Conservation (phyloP, 2,113 vertebrate species). For the Apteryx mantelli region DNA sequence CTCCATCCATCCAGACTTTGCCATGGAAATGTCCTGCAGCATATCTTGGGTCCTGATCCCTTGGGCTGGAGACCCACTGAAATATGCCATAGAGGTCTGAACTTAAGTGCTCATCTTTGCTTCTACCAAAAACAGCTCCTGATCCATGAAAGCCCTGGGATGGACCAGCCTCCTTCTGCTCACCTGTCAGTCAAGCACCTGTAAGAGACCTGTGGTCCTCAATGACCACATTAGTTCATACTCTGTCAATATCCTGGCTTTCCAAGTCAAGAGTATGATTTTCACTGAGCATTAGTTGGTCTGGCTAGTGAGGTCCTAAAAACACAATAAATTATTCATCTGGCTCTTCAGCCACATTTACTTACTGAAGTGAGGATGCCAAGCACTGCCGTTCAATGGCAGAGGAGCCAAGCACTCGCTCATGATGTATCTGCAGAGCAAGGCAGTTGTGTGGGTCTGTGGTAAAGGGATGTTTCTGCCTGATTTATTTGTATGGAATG, state of each 20-base stretch:
- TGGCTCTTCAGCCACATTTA: neutral
- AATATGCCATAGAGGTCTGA: neutral
- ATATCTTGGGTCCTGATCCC: accelerated
- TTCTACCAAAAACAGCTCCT: neutral
- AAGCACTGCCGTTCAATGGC: accelerated
- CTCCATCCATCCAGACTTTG: neutral
- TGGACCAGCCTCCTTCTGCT: neutral
- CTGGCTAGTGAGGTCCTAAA: neutral
- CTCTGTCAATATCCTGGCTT: neutral
- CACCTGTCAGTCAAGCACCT: neutral
- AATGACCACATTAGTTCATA: neutral
- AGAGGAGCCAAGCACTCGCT: neutral
- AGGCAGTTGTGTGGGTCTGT: neutral
- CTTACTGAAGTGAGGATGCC: neutral
- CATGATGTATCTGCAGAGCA: neutral
- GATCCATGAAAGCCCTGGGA: accelerated
- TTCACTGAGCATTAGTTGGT: constrained; percentile 14
- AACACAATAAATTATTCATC: constrained; percentile 14
- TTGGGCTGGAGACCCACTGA: neutral
- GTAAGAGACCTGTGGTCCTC: accelerated
- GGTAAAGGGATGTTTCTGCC: neutral
- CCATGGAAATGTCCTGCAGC: neutral
- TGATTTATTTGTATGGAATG: neutral
- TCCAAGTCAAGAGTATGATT: neutral
- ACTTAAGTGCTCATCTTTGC: neutral